These are phyloP conservation scores for Orthosia incerta DNA, from an alignment of 2,888 invertebrate species.

Conservation along the genomic window DNA sequence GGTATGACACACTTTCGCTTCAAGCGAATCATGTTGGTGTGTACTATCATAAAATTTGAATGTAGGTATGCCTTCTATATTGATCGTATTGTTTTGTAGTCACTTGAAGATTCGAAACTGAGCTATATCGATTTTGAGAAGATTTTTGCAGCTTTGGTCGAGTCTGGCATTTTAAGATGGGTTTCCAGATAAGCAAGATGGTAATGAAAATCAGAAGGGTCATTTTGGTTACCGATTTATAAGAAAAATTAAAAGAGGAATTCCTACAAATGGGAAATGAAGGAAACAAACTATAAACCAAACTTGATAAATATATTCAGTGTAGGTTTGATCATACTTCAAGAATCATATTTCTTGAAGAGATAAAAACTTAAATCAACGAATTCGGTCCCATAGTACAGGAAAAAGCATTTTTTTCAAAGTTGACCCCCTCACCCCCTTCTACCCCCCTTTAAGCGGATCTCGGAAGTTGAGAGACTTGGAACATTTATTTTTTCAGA, in stretches of 20 bases:
- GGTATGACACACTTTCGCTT: slow-evolving; percentile 85
- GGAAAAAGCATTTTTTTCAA: no score
- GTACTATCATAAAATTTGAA: slow-evolving; percentile 69
- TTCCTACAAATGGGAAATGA: no score
- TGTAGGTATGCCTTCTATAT: slow-evolving; percentile 46
- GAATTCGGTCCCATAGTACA: no score
- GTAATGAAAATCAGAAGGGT: neutral
- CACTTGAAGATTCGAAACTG: neutral
- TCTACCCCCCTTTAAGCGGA: no score
- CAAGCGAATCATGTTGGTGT: slow-evolving; percentile 68
- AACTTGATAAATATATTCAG: no score
- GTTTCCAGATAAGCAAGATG: neutral
- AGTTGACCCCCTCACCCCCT: no score
- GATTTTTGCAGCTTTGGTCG: neutral
- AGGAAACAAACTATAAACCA: no score
- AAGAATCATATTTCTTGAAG: no score
- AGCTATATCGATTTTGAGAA: neutral
- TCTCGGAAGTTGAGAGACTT: no score
- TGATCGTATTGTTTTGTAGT: slow-evolving; percentile 45
- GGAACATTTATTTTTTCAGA: no score
- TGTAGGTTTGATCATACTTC: no score
- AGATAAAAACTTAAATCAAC: no score
- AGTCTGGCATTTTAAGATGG: neutral
- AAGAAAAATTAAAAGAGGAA: neutral
- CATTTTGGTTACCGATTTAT: neutral